These are phyloP conservation scores for Stylophora pistillata DNA, from an alignment of 64 coral and sea anemone genomes.

Conservation along the genomic window DNA sequence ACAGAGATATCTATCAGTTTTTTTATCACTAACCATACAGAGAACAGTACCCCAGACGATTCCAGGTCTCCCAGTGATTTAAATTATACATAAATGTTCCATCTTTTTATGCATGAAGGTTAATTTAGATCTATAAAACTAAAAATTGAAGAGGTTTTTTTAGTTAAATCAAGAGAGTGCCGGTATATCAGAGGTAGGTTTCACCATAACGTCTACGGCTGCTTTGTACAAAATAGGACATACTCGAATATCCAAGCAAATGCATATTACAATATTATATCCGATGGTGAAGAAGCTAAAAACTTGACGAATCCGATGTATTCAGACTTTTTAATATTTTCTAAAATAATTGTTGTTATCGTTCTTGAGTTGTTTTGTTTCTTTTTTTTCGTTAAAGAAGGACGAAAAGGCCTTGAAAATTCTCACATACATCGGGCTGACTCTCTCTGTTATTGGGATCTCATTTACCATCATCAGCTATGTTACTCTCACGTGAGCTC, in stretches of 20 bases:
- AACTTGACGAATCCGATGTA: too few species aligned
- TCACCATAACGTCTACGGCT: not conserved
- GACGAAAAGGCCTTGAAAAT: slow-evolving; percentile 10
- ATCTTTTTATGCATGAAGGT: too few species aligned
- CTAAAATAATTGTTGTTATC: not conserved
- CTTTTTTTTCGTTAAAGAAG: not conserved
- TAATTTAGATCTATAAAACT: too few species aligned
- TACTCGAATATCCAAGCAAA: not conserved
- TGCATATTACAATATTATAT: too few species aligned
- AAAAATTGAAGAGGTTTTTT: too few species aligned
- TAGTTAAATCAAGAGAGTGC: not conserved
- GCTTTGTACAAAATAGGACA: too few species aligned
- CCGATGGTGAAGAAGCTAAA: not conserved
- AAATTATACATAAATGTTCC: too few species aligned
- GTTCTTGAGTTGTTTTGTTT: not conserved
- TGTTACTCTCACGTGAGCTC: slow-evolving; percentile 32
- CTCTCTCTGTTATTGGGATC: slow-evolving; percentile 43
- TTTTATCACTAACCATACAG: not conserved
- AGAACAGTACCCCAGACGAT: not conserved
- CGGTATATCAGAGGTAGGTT: not conserved
- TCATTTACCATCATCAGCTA: slow-evolving; percentile 40
- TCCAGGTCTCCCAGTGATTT: not conserved
- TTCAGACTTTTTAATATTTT: too few species aligned
- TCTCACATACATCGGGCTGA: slow-evolving; percentile 31
- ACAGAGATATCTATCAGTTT: slow-evolving; percentile 1